Conservation (phyloP, 2,797 vertebrate genomes). For the Petrocephalus sullivani region DNA sequence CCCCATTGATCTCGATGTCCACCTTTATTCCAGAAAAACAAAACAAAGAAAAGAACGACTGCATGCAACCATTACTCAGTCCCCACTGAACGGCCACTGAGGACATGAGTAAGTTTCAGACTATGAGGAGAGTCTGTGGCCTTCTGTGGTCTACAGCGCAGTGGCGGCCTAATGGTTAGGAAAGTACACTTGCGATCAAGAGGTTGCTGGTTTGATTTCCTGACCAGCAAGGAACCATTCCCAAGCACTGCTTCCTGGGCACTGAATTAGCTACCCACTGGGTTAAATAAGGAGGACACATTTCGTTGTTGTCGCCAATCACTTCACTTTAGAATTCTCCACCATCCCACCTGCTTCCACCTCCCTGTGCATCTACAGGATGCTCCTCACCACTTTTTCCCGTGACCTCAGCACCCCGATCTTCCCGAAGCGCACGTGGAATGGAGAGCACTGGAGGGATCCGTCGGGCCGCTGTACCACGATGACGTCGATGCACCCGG, state of each 20-base stretch:
- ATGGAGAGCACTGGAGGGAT: constrained; percentile 87
- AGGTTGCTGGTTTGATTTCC: no score
- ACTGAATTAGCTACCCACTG: no score
- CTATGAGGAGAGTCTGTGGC: not conserved
- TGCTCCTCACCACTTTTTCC: constrained; percentile 86
- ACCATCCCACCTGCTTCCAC: not conserved
- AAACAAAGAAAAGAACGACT: not conserved
- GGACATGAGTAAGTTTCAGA: not conserved
- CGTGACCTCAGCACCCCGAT: constrained; percentile 90
- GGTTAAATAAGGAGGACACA: no score
- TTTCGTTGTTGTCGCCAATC: no score
- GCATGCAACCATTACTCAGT: not conserved
- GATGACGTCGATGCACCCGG: constrained; percentile 91
- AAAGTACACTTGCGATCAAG: no score
- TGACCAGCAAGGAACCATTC: no score
- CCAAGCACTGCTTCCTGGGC: no score
- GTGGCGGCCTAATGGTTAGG: no score
- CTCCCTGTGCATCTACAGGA: not conserved
- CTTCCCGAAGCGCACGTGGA: constrained; percentile 94
- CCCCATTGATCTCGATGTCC: constrained; percentile 95
- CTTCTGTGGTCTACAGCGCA: not conserved
- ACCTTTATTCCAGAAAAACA: constrained; percentile 61
- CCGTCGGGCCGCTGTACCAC: constrained; percentile 86
- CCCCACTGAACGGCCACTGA: not conserved
- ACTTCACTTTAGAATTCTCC: not conserved